Evolutionary conservation across 2,113 vertebrate genomes (phyloP).

Genomic region (Dicentrarchus labrax): DNA sequence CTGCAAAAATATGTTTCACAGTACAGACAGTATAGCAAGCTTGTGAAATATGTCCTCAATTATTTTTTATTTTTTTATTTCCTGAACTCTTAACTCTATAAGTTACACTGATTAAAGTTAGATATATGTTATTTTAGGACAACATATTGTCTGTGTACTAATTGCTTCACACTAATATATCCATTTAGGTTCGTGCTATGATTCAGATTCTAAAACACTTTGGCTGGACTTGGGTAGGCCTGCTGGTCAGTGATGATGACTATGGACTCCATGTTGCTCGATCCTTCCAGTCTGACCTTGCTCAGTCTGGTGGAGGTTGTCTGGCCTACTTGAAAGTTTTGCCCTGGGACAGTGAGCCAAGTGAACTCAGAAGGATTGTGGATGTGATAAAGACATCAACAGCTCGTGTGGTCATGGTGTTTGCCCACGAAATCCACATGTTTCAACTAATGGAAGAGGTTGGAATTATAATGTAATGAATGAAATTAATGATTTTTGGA

Average conservation of each 20-base stretch:
- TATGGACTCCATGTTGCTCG: slow-evolving; percentile 1
- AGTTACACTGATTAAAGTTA: no score
- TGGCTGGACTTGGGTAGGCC: neutral
- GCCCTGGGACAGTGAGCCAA: slow-evolving; percentile 53
- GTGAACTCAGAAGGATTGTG: slow-evolving; percentile 67
- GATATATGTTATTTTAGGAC: no score
- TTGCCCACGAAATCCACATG: slow-evolving; percentile 64
- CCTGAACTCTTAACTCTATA: no score
- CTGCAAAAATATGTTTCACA: neutral
- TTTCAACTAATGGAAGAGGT: slow-evolving; percentile 43
- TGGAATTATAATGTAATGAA: slow-evolving; percentile 42
- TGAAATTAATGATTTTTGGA: no score
- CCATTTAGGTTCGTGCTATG: neutral
- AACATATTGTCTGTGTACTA: neutral
- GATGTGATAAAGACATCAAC: slow-evolving; percentile 59
- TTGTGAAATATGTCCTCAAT: neutral
- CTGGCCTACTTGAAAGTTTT: slow-evolving; percentile 76
- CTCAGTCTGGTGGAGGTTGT: slow-evolving; percentile 40
- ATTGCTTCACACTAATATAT: neutral
- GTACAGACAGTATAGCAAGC: neutral
- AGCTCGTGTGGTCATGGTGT: slow-evolving; percentile 58
- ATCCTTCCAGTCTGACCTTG: neutral
- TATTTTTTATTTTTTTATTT: no score
- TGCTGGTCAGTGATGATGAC: slow-evolving; percentile 1
- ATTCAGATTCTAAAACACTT: slow-evolving; percentile 6